Evolutionary conservation across 2,888 invertebrate genomes (phyloP).

Genomic region (Hirtodrosophila cameraria): DNA sequence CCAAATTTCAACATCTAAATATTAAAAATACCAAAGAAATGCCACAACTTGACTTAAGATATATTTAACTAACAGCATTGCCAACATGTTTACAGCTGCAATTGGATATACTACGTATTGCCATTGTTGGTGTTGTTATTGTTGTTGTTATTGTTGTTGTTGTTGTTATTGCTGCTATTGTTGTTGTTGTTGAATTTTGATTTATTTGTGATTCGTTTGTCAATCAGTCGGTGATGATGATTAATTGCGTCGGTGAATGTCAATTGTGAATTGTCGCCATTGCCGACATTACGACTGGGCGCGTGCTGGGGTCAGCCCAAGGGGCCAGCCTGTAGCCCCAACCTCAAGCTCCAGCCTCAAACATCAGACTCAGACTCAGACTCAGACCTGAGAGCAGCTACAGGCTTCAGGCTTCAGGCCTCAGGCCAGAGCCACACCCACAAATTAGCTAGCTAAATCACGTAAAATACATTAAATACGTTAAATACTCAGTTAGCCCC

Average conservation of each 20-base stretch:
- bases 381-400: no score
- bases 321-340: conserved; percentile 14
- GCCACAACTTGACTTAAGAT: no score
- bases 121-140: conserved; percentile 31
- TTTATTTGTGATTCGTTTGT: conserved; percentile 72
- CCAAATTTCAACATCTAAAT: no score
- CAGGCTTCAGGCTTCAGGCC: no score
- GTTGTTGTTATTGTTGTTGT: not conserved
- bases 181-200: conserved; percentile 60
- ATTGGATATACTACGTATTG: not conserved
- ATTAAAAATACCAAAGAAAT: no score
- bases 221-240: conserved; percentile 74
- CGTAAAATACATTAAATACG: conserved; percentile 33
- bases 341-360: no score
- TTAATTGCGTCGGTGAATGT: conserved; percentile 74
- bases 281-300: conserved; percentile 31
- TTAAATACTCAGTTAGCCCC: no score
- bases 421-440: conserved; percentile 59
- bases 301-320: conserved; percentile 49
- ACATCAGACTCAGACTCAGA: no score
- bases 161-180: conserved; percentile 3
- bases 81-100: no score
- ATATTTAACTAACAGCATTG: no score
- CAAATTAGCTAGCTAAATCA: conserved; percentile 48
- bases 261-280: conserved; percentile 63